Evolutionary conservation across 2,113 vertebrate species (phyloP).

Genomic region (Epinephelus lanceolatus): DNA sequence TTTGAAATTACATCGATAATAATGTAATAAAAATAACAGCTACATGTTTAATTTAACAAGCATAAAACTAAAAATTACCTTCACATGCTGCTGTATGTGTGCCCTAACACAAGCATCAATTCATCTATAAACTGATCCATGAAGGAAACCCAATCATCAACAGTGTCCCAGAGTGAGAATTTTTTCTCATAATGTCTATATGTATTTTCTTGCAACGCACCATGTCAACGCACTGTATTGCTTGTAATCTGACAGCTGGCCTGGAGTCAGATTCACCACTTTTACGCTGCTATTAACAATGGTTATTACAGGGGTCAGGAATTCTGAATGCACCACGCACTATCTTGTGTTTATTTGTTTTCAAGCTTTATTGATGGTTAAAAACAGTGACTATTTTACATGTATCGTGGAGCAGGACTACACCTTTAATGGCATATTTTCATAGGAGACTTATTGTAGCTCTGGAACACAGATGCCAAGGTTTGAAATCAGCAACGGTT

Average conservation of each 20-base stretch:
- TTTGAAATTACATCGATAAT: neutral
- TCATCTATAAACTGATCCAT: neutral
- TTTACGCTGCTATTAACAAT: slow-evolving; percentile 37
- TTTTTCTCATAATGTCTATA: neutral
- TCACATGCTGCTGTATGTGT: slow-evolving; percentile 13
- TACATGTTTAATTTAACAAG: slow-evolving; percentile 1
- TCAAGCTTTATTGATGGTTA: slow-evolving; percentile 1
- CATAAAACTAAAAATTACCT: neutral
- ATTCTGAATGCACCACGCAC: slow-evolving; percentile 8
- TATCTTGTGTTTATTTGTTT: slow-evolving; percentile 7
- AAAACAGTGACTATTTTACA: slow-evolving; percentile 8
- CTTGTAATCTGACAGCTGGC: slow-evolving; percentile 36
- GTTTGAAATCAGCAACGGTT: slow-evolving; percentile 30
- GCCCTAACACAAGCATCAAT: neutral
- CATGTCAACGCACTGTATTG: slow-evolving; percentile 7
- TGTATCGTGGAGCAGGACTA: slow-evolving; percentile 3
- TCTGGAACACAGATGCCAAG: slow-evolving; percentile 13
- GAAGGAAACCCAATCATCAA: neutral
- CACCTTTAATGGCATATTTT: slow-evolving; percentile 7
- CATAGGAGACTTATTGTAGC: neutral
- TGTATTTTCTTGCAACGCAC: slow-evolving; percentile 17
- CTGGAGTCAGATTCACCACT: slow-evolving; percentile 33
- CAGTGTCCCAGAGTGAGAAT: slow-evolving; percentile 1
- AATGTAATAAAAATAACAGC: neutral
- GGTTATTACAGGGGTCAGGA: slow-evolving; percentile 21